These are phyloP conservation scores for Ligdia adustata DNA, from an alignment of 2,888 invertebrate species.

Conservation along the genomic window DNA sequence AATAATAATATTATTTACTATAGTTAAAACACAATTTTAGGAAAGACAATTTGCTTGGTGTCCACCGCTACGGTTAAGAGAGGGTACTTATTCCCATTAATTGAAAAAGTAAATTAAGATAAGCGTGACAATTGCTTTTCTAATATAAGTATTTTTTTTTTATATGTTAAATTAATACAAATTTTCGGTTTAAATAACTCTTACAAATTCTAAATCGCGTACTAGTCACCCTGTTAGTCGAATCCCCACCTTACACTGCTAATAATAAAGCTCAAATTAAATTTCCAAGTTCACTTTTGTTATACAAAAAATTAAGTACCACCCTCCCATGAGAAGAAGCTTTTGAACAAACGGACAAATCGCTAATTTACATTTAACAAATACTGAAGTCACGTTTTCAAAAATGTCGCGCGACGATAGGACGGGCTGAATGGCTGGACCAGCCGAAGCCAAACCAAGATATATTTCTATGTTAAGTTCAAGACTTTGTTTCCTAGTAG, in stretches of 20 bases:
- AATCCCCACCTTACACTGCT: constrained; percentile 2
- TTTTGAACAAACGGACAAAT: constrained; percentile 69
- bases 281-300: constrained; percentile 18
- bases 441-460: not conserved
- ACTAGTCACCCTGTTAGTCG: not conserved
- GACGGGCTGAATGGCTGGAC: constrained; percentile 28
- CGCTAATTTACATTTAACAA: constrained; percentile 84
- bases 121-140: too few species aligned
- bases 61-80: too few species aligned
- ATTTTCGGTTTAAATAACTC: constrained; percentile 15
- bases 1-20: too few species aligned
- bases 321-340: constrained; percentile 54
- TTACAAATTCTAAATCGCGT: constrained; percentile 12
- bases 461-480: too few species aligned
- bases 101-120: too few species aligned
- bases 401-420: constrained; percentile 62
- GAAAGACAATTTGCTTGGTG: too few species aligned
- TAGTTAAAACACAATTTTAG: too few species aligned
- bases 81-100: too few species aligned
- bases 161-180: too few species aligned
- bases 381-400: constrained; percentile 82
- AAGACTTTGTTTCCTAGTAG: too few species aligned
- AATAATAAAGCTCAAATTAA: constrained; percentile 30
- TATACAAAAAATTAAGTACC: constrained; percentile 61
- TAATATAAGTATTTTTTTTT: too few species aligned